These are phyloP conservation scores for Chloromyia formosa DNA, from an alignment of 2,888 invertebrate species.

Conservation along the genomic window DNA sequence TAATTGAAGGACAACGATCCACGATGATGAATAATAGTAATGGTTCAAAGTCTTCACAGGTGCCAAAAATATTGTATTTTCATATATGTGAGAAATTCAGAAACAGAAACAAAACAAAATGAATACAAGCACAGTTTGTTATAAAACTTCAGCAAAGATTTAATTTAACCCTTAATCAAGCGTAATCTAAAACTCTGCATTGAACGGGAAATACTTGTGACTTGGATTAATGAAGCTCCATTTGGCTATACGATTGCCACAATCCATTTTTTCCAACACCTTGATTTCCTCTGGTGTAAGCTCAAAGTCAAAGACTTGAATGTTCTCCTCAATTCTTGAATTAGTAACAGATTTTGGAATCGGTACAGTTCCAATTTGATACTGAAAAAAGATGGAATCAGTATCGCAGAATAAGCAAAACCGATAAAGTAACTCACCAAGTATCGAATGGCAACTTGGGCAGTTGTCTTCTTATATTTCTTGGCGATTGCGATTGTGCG, in stretches of 20 bases:
- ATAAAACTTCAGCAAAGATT: too few species aligned
- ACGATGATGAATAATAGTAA: too few species aligned
- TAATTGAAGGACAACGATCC: too few species aligned
- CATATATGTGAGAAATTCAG: too few species aligned
- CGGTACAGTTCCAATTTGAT: constrained; percentile 64
- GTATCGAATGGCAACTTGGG: constrained; percentile 72
- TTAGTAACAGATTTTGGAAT: constrained; percentile 66
- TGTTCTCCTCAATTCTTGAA: constrained; percentile 63
- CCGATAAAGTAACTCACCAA: too few species aligned
- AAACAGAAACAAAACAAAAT: too few species aligned
- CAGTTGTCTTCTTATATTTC: constrained; percentile 72
- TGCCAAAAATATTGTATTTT: too few species aligned
- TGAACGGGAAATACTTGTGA: constrained; percentile 62
- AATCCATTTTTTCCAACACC: constrained; percentile 67
- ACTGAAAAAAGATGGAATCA: constrained; percentile 57
- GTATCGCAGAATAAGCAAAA: neutral
- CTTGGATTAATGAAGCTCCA: constrained; percentile 53
- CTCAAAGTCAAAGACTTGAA: constrained; percentile 66
- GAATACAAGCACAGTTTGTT: too few species aligned
- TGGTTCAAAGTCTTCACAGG: too few species aligned
- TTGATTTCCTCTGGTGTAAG: constrained; percentile 65
- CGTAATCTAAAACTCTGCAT: neutral
- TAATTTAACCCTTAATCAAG: too few species aligned
- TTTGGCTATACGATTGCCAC: constrained; percentile 56
- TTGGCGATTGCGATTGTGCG: constrained; percentile 67